A percentile compares a stretch with the other conserved stretches of the same genome.
These are phyloP conservation scores for Limenitis camilla DNA, from an alignment of 2,888 invertebrate species.

Conservation along the genomic window DNA sequence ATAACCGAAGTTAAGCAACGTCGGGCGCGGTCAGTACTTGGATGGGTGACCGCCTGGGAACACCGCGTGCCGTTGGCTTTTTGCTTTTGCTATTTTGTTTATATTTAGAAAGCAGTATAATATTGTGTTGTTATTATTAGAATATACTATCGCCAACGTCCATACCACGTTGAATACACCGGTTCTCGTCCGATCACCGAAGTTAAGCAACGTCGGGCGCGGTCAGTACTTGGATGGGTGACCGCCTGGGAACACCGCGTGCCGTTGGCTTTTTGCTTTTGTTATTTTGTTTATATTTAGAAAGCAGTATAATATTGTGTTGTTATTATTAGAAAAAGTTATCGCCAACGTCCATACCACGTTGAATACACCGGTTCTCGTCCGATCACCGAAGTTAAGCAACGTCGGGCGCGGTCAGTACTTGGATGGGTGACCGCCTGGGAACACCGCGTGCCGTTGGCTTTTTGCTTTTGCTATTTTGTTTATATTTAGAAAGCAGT, in stretches of 20 bases:
- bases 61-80: conserved; percentile 46
- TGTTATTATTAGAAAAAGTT: too few relatives aligned
- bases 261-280: conserved; percentile 38
- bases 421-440: conserved; percentile 61
- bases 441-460: conserved; percentile 32
- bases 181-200: conserved; percentile 48
- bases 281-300: too few relatives aligned
- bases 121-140: too few relatives aligned
- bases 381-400: conserved; percentile 70
- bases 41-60: conserved; percentile 52
- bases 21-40: conserved; percentile 46
- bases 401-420: conserved; percentile 67
- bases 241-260: conserved; percentile 51
- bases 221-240: conserved; percentile 51
- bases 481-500: too few relatives aligned
- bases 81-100: too few relatives aligned
- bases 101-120: too few relatives aligned
- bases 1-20: conserved; percentile 47
- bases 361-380: conserved; percentile 67
- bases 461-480: too few relatives aligned
- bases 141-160: too few relatives aligned
- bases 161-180: conserved; percentile 44
- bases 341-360: conserved; percentile 54
- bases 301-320: too few relatives aligned
- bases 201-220: conserved; percentile 45